phyloP scores from a whole-genome alignment of 2,797 vertebrate genomes.

The Gymnoscopelus braueri region DNA sequence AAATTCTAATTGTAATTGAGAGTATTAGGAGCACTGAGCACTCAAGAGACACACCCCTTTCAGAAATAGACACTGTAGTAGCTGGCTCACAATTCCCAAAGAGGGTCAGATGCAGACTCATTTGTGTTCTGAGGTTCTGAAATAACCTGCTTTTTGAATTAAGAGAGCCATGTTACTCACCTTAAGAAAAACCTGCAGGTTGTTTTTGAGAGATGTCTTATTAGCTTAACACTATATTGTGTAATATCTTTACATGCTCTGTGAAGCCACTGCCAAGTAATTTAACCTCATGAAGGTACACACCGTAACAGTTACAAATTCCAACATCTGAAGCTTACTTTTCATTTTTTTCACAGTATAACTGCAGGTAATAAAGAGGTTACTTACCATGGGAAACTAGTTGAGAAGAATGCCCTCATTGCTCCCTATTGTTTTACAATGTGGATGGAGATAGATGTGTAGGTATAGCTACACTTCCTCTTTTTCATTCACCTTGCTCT shows the following conservation, averaged over 20 bases:
- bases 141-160: background rate
- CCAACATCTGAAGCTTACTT: constrained; percentile 8
- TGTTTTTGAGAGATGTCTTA: no score
- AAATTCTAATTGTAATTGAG: constrained; percentile 9
- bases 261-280: no score
- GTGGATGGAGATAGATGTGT: constrained; percentile 49
- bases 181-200: no score
- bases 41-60: constrained; percentile 12
- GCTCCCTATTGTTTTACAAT: constrained; percentile 58
- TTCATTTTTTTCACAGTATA: constrained; percentile 15
- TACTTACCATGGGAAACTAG: constrained; percentile 74
- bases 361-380: constrained; percentile 28
- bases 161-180: background rate
- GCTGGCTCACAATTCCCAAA: background rate
- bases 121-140: background rate
- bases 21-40: constrained; percentile 4
- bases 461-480: constrained; percentile 48
- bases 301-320: constrained; percentile 12
- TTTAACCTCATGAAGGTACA: constrained; percentile 24
- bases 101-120: background rate
- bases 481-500: constrained; percentile 44
- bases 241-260: background rate
- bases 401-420: constrained; percentile 44
- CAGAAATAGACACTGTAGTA: background rate
- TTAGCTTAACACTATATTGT: no score